These are phyloP conservation scores for Actinostola sp. DNA, from an alignment of 92 coral and sea anemone species.

Conservation along the genomic window DNA sequence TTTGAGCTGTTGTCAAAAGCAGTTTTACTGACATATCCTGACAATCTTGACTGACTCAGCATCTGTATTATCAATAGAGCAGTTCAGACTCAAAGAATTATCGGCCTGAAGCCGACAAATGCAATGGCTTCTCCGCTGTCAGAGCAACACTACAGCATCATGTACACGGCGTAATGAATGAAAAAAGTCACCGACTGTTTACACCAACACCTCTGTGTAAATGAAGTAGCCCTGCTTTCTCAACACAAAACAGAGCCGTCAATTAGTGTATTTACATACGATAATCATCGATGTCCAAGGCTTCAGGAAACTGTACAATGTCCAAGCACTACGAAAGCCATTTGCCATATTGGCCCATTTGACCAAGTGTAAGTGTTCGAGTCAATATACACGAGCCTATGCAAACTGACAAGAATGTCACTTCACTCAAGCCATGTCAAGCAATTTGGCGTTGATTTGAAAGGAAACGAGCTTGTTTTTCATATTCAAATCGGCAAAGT, in stretches of 20 bases:
- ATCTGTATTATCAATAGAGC: too few relatives aligned
- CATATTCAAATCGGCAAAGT: neutral
- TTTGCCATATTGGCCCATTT: conserved; percentile 10
- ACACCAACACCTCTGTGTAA: conserved; percentile 15
- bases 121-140: neutral
- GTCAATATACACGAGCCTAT: neutral
- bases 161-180: neutral
- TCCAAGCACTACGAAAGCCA: neutral
- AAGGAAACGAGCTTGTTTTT: too few relatives aligned
- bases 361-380: neutral
- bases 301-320: neutral
- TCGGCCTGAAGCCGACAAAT: too few relatives aligned
- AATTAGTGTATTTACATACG: conserved; percentile 17
- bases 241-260: neutral
- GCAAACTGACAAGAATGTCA: neutral
- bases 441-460: too few relatives aligned
- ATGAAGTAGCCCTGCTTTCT: neutral
- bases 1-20: too few relatives aligned
- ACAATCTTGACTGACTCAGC: too few relatives aligned
- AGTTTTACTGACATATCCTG: too few relatives aligned
- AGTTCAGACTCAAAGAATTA: too few relatives aligned
- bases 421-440: too few relatives aligned
- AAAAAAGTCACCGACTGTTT: neutral
- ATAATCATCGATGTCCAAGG: neutral
- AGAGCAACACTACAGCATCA: neutral